A percentile compares a stretch with the other conserved stretches of the same genome.
phyloP scores from a whole-genome alignment of 2,888 invertebrate species.

The Hipparchia sbordonii region DNA sequence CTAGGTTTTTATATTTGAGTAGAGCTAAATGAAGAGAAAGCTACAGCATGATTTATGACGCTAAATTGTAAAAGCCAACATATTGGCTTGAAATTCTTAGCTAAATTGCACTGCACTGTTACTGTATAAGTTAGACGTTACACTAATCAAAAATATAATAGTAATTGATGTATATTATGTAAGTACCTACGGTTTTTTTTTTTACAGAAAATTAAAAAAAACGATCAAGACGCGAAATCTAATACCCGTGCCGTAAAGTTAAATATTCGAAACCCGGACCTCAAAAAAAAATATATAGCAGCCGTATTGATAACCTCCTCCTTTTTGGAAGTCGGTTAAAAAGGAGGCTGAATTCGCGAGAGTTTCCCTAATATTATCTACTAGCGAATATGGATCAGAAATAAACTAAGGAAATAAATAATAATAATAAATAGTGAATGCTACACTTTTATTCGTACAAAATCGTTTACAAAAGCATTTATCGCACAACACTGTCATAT shows the following conservation, averaged over 20 bases:
- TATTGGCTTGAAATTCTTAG: not conserved
- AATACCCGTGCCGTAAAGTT: too few relatives aligned
- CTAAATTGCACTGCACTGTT: not conserved
- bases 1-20: not conserved
- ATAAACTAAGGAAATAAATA: too few relatives aligned
- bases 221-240: too few relatives aligned
- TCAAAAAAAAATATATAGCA: too few relatives aligned
- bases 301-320: too few relatives aligned
- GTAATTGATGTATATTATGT: too few relatives aligned
- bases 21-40: not conserved
- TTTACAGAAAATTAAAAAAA: too few relatives aligned
- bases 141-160: not conserved
- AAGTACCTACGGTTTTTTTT: too few relatives aligned
- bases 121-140: not conserved
- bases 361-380: not conserved
- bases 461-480: constrained; percentile 5
- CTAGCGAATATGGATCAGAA: not conserved
- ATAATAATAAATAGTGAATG: not conserved
- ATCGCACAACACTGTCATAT: not conserved
- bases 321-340: too few relatives aligned
- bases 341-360: too few relatives aligned
- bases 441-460: constrained; percentile 8
- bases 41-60: constrained; percentile 3
- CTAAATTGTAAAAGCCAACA: constrained; percentile 9
- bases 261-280: too few relatives aligned